A percentile compares a stretch with the other conserved stretches of the same genome.
phyloP scores from a whole-genome alignment of 2,888 invertebrate genomes.

The Ichneumon xanthorius region DNA sequence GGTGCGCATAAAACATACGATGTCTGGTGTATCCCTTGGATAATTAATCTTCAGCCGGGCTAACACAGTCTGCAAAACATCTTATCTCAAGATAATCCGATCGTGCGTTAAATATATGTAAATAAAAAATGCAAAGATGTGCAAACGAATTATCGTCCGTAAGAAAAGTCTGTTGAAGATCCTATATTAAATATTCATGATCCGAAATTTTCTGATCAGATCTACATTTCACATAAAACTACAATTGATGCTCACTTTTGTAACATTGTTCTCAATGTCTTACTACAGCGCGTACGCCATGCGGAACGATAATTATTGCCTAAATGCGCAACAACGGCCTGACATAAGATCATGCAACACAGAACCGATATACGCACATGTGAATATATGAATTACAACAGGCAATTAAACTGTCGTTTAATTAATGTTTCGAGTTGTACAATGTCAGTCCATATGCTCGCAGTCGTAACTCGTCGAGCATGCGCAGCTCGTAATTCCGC shows the following conservation, averaged over 20 bases:
- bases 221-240: neutral
- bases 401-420: constrained; percentile 8
- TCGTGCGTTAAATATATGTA: neutral
- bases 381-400: neutral
- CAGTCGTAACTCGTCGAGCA: neutral
- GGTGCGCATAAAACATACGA: neutral
- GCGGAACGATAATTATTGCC: neutral
- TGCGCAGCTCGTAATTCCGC: neutral
- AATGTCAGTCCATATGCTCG: neutral
- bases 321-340: neutral
- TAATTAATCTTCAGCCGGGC: neutral
- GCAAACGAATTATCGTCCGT: neutral
- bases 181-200: neutral
- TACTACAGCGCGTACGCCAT: neutral
- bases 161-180: neutral
- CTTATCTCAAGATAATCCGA: neutral
- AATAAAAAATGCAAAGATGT: neutral
- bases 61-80: neutral
- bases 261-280: neutral
- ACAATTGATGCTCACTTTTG: neutral
- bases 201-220: neutral
- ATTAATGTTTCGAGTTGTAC: neutral
- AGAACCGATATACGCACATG: neutral
- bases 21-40: neutral
- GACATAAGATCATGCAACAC: neutral